Percentiles rank a stretch among this genome's conserved stretches.
Evolutionary conservation across 1,140 invertebrate species (phyloP).

Genomic region (Drosophila triauraria): DNA sequence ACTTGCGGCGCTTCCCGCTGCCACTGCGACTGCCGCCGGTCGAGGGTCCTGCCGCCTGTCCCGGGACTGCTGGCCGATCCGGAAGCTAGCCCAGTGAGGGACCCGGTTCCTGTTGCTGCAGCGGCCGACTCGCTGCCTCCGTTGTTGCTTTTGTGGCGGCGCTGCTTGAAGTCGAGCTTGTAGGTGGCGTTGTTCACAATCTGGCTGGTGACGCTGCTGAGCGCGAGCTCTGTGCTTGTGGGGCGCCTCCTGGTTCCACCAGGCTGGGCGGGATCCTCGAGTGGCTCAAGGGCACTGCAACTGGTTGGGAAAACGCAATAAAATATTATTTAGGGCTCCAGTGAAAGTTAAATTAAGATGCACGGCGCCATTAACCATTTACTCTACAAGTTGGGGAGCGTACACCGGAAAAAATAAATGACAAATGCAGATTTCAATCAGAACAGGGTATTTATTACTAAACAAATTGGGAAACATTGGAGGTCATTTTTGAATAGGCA

Average conservation of each 20-base stretch:
- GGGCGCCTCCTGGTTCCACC: conserved; percentile 46
- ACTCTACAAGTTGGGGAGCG: conserved; percentile 22
- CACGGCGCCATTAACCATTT: conserved; percentile 35
- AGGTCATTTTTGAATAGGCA: no score
- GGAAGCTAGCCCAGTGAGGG: conserved; percentile 20
- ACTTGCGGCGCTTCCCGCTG: conserved; percentile 58
- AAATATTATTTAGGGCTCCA: neutral
- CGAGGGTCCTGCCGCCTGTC: conserved; percentile 20
- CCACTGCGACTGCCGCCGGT: conserved; percentile 18
- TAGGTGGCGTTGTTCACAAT: conserved; percentile 73
- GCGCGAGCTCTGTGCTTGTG: conserved; percentile 66
- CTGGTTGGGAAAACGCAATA: conserved; percentile 15
- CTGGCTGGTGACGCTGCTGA: conserved; percentile 72
- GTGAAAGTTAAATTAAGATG: neutral
- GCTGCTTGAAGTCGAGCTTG: conserved; percentile 73
- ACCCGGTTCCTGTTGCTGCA: neutral
- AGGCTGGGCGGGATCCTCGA: conserved; percentile 21
- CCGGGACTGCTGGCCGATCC: conserved; percentile 29
- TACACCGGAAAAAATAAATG: conserved; percentile 1
- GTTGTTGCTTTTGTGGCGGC: conserved; percentile 70
- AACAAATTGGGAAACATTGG: neutral
- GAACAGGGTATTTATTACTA: no score
- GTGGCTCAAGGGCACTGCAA: conserved; percentile 65
- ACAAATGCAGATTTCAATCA: neutral
- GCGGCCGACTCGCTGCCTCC: conserved; percentile 15